Evolutionary conservation across 2,797 vertebrate species (phyloP), one percentile per base, ranked within the genome.

Genomic region (Anolis apletophallus): DNA sequence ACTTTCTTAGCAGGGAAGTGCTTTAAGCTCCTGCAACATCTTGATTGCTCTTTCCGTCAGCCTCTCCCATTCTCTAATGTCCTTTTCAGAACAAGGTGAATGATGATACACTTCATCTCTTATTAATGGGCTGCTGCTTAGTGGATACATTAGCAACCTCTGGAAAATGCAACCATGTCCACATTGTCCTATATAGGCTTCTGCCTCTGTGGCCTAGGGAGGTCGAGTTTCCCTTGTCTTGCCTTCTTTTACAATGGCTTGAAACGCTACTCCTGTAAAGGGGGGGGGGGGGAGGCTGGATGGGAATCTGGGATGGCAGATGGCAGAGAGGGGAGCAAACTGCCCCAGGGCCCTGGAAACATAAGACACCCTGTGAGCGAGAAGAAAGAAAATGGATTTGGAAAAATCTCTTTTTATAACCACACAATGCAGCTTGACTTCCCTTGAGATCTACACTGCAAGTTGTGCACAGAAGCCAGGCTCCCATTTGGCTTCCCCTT

Each of bases 301-400:
- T 85, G 92, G 94, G 93, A 94, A 92, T 94, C 93, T 89, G 83
- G 6, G 0, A 36, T 1, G 16, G 93, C 95, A 96, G 94, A 95
- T 95, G 94, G 94, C 85, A 89, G 61, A 80, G 88, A 85, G 84
- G 89, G 88, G 86, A 88, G 74, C 0, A 0, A 3, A 0, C 36
- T 91, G 95, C 95, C 90, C 71, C 81, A 26, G 16, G 93, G 93
- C 90, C 88, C 46, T 34, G 0, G 92, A 89, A 93, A 94, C 87
- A 92, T 88, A 91, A 93, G 72, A 57, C 92, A 93, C 93, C 71
- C 82, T 0, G 0, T 29, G 71, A 93, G 83, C 55, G 90, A 87
- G 74, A 0, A 12, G 3, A 67, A 85, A 84, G 72, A 32, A 36
- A 84, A 5, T 36, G 82, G 91, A 83, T 77, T 73, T 69, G 91